Evolutionary conservation across 2,113 vertebrate genomes (phyloP).

Genomic region (Carollia perspicillata): DNA sequence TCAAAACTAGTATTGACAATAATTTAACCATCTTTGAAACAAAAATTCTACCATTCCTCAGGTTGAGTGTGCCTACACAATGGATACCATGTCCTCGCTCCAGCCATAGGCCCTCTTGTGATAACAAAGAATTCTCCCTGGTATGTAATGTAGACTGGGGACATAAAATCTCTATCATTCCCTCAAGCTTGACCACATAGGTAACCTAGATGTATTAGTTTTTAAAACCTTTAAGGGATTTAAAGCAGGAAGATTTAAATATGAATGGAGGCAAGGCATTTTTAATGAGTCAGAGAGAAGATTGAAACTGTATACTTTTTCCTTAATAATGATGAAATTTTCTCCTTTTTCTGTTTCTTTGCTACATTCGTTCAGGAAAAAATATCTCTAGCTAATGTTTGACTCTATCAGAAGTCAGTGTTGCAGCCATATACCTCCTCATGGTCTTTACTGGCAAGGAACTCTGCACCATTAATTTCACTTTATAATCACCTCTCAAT

Average conservation of each 20-base stretch:
- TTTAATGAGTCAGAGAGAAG: background rate
- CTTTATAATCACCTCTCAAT: background rate
- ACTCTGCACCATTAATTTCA: background rate
- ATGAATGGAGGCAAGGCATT: background rate
- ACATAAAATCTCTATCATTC: slow-evolving; percentile 7
- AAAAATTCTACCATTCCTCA: slow-evolving; percentile 27
- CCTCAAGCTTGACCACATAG: slow-evolving; percentile 53
- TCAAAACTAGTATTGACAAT: slow-evolving; percentile 31
- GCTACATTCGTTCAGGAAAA: background rate
- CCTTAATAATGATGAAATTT: background rate
- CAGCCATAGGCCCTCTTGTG: background rate
- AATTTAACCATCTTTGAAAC: slow-evolving; percentile 38
- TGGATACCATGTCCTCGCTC: background rate
- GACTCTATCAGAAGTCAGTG: background rate
- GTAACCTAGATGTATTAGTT: slow-evolving; percentile 38
- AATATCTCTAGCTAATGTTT: background rate
- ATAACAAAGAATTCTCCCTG: slow-evolving; percentile 39
- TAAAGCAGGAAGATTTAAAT: background rate
- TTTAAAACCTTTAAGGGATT: slow-evolving; percentile 33
- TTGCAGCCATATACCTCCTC: background rate
- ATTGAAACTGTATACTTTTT: background rate
- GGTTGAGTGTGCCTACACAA: slow-evolving; percentile 16
- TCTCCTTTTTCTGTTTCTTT: background rate
- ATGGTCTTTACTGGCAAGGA: background rate
- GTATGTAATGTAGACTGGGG: background rate